phyloP scores from a whole-genome alignment of 1,140 invertebrate species.

The Drosophila ogumai region DNA sequence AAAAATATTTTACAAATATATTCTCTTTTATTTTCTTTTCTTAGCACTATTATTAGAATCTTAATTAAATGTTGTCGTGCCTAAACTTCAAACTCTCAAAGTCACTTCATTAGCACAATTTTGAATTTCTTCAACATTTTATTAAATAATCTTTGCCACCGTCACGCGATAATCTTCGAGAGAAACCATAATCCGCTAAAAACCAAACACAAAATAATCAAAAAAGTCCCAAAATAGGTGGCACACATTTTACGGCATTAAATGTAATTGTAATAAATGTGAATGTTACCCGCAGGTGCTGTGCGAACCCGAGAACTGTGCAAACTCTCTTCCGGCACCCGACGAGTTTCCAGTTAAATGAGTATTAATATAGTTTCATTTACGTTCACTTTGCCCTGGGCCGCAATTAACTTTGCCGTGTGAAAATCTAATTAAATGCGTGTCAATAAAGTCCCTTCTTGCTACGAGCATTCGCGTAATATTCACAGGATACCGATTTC shows the following conservation, averaged over 20 bases:
- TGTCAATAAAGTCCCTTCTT: slow-evolving; percentile 7
- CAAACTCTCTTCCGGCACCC: slow-evolving; percentile 5
- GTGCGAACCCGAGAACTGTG: not conserved
- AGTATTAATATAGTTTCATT: slow-evolving; percentile 27
- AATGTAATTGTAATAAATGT: slow-evolving; percentile 58
- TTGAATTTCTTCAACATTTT: not conserved
- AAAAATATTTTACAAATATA: not conserved
- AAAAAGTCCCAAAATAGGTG: not conserved
- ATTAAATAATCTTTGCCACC: slow-evolving; percentile 1
- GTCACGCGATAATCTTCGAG: slow-evolving; percentile 1
- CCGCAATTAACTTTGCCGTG: slow-evolving; percentile 20
- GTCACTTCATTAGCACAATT: not conserved
- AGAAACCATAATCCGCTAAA: slow-evolving; percentile 8
- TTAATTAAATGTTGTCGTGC: not conserved
- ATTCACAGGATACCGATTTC: slow-evolving; percentile 12
- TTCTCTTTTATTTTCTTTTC: too few species aligned
- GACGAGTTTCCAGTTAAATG: not conserved
- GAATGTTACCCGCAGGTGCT: slow-evolving; percentile 62
- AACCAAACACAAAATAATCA: slow-evolving; percentile 1
- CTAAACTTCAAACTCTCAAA: not conserved
- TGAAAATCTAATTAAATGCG: slow-evolving; percentile 37
- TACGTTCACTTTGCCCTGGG: slow-evolving; percentile 7
- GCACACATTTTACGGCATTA: slow-evolving; percentile 5
- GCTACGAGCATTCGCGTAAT: not conserved
- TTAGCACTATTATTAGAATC: not conserved